Base-by-base conservation (phyloP, 2,888 invertebrate genomes). In the Pristionchus arcanus region DNA sequence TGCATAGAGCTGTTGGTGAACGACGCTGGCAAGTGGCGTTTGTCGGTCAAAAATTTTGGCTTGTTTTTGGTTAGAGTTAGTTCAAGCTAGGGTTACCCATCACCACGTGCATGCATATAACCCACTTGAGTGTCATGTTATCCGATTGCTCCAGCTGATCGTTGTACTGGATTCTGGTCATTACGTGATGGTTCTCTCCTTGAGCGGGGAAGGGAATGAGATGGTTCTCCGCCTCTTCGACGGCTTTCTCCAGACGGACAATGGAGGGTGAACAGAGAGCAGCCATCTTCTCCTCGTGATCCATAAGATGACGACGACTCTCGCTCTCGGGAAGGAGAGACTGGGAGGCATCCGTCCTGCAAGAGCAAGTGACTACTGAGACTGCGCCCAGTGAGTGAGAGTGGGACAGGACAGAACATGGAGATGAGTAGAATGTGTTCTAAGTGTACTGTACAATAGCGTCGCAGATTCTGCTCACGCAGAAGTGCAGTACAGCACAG, bases 51-150 rank as follows among this genome's bases (percentile, higher is more conserved):
- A n/a, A n/a, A n/a, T n/a, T n/a, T n/a, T n/a, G n/a, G n/a, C n/a
- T n/a, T n/a, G n/a, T n/a, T n/a, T n/a, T n/a, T n/a, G n/a, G n/a
- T n/a, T n/a, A n/a, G n/a, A 4, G 0, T n/a, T 42, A 16, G 81
- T 13, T 49, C 11, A 25, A 34, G 49, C 28, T 19, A 71, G 49
- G 21, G 83, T 55, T 77, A 77, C 1, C 28, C 81, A 53, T n/a
- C 53, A 55, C 34, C 53, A 66, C 59, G 28, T 87, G 87, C 42
- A 68, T 68, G 85, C 85, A 74, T 81, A 49, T 5, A 81, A 81
- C 81, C 81, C 81, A 81, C 81, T 81, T 81, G 81, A 81, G 81
- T 81, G 81, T 81, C 81, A 81, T 81, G 49, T 81, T 81, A n/a
- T 81, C 81, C 74, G 34, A 19, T 19, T 34, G 34, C 21, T 74